Evolutionary conservation across 1,140 invertebrate genomes (phyloP), one percentile per base, ranked within the genome.

Genomic region (Samia ricini): DNA sequence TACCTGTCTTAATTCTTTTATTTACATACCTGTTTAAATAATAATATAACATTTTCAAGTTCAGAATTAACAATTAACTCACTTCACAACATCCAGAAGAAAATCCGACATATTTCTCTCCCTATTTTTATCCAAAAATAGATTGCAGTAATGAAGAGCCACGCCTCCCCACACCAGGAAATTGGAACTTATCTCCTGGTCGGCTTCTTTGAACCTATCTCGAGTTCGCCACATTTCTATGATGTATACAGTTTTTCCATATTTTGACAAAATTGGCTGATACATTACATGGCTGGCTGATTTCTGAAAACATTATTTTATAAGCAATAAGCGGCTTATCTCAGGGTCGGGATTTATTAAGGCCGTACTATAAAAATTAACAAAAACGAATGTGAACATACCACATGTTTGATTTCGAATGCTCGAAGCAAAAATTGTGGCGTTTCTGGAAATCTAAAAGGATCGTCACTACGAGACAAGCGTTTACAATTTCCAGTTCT

Each of bases 11-110:
- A n/a, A n/a, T n/a, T n/a, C n/a, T n/a, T n/a, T n/a, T n/a, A n/a
- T n/a, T n/a, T n/a, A n/a, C n/a, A n/a, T n/a, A n/a, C n/a, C n/a
- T n/a, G n/a, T n/a, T n/a, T n/a, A n/a, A n/a, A n/a, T n/a, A n/a
- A n/a, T n/a, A n/a, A n/a, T n/a, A n/a, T n/a, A n/a, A 33, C 42
- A 36, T 18, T 58, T 10, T 36, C 21, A 52, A 2, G 15, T 18
- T 18, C n/a, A n/a, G n/a, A 29, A 15, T 56, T 12, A 63, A 60
- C 49, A 8, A 49, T 19, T 12, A 26, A 72, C 72, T 75, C 77
- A 84, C 85, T 83, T 84, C 2, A 84, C 81, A 26, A 84, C 77
- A 19, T 84, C 75, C 7, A 88, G 58, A 4, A 85, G 61, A 61
- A 85, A 83, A 26, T 79, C 76, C 0, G 80, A 72, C 83, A 87